These are phyloP conservation scores for Australoheros facetus DNA, from an alignment of 2,797 vertebrate species.

Conservation along the genomic window DNA sequence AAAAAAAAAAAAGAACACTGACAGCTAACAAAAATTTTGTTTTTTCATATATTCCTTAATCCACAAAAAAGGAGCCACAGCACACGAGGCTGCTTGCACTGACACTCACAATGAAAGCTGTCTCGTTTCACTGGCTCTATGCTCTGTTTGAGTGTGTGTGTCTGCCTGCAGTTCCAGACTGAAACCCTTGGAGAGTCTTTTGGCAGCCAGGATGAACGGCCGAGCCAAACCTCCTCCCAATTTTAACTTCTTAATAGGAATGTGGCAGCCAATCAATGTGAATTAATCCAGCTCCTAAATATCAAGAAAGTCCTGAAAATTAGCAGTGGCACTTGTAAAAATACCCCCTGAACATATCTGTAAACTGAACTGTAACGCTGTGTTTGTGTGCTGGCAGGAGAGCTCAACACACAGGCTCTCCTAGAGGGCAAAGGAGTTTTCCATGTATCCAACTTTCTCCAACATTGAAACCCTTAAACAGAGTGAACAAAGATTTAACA, in stretches of 20 bases:
- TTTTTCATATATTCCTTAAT: slow-evolving; percentile 23
- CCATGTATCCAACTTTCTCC: not conserved
- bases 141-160: slow-evolving; percentile 20
- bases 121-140: slow-evolving; percentile 31
- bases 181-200: slow-evolving; percentile 63
- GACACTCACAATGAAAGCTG: slow-evolving; percentile 14
- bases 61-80: slow-evolving; percentile 15
- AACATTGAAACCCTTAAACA: not conserved
- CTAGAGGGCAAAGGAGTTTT: not conserved
- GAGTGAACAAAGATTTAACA: not conserved
- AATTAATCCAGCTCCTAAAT: slow-evolving; percentile 74
- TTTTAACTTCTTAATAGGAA: slow-evolving; percentile 73
- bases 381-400: not conserved
- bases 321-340: not conserved
- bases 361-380: not conserved
- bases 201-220: slow-evolving; percentile 63
- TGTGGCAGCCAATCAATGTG: slow-evolving; percentile 64
- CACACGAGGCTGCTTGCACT: slow-evolving; percentile 1
- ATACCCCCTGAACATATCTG: slow-evolving; percentile 10
- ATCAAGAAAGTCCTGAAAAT: slow-evolving; percentile 55
- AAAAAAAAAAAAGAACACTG: not conserved
- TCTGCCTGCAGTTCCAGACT: slow-evolving; percentile 47
- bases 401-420: not conserved
- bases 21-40: not conserved
- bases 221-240: slow-evolving; percentile 68